Conservation (phyloP, 2,113 vertebrate genomes). For the Periophthalmodon schlosseri region DNA sequence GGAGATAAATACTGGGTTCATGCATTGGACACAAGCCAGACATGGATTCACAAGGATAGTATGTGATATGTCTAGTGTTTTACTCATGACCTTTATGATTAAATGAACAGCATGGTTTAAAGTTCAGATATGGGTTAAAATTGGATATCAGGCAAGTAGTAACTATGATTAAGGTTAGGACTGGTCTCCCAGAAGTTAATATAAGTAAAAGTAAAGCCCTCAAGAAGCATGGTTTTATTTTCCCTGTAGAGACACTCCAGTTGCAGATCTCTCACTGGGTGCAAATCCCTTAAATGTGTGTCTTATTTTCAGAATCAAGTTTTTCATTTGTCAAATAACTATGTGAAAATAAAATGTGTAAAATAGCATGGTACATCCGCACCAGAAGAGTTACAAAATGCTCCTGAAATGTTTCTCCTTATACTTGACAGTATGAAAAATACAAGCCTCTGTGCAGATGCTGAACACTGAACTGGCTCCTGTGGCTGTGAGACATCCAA, state of each 20-base stretch:
- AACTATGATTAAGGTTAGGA: too few species aligned
- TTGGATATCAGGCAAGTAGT: too few species aligned
- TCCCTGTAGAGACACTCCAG: not conserved
- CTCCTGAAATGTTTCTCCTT: not conserved
- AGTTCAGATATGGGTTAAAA: too few species aligned
- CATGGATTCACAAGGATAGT: not conserved
- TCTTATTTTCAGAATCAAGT: not conserved
- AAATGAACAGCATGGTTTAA: too few species aligned
- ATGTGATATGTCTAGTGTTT: not conserved
- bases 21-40: constrained; percentile 40
- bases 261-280: not conserved
- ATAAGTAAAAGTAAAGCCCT: too few species aligned
- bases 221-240: not conserved
- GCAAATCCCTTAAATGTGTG: not conserved
- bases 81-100: too few species aligned
- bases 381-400: not conserved
- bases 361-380: not conserved
- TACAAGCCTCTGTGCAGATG: constrained; percentile 30
- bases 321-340: not conserved
- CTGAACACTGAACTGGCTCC: constrained; percentile 23
- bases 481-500: constrained; percentile 31
- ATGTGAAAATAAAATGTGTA: not conserved
- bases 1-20: constrained; percentile 70
- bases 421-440: constrained; percentile 20
- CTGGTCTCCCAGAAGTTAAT: too few species aligned